phyloP scores from a whole-genome alignment of 2,888 invertebrate genomes.

The Rhagium mordax region DNA sequence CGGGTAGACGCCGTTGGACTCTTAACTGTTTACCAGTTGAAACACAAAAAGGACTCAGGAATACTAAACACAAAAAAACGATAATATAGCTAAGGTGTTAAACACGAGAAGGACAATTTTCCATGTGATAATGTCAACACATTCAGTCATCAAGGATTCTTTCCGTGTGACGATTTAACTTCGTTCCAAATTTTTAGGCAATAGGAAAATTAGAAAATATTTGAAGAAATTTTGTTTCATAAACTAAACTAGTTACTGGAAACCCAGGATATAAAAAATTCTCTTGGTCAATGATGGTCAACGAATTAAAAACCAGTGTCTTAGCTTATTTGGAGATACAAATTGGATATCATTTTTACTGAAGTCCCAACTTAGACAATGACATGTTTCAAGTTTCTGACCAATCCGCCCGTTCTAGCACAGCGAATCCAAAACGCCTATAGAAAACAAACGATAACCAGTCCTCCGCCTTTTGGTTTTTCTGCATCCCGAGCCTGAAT shows the following conservation, averaged over 20 bases:
- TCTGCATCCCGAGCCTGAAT: constrained; percentile 34
- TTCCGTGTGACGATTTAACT: no score
- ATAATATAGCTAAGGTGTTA: not conserved
- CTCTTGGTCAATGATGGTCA: no score
- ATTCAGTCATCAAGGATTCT: not conserved
- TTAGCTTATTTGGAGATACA: not conserved
- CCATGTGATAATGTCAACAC: not conserved
- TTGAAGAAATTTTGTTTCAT: no score
- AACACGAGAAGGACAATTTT: not conserved
- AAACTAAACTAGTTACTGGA: no score
- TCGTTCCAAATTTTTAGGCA: no score
- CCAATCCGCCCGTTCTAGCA: not conserved
- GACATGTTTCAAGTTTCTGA: not conserved
- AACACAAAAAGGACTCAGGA: not conserved
- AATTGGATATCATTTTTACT: no score
- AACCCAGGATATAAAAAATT: no score
- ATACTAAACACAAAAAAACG: not conserved
- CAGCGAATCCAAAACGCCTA: not conserved
- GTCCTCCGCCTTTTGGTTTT: constrained; percentile 5
- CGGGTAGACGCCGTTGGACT: constrained; percentile 4
- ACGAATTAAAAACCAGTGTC: no score
- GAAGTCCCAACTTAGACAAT: no score
- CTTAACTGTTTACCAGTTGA: constrained; percentile 2
- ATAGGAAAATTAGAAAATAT: no score
- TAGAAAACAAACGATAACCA: constrained; percentile 5